These are phyloP conservation scores for Oncorhynchus masou DNA, from an alignment of 2,113 vertebrate genomes.

Conservation along the genomic window DNA sequence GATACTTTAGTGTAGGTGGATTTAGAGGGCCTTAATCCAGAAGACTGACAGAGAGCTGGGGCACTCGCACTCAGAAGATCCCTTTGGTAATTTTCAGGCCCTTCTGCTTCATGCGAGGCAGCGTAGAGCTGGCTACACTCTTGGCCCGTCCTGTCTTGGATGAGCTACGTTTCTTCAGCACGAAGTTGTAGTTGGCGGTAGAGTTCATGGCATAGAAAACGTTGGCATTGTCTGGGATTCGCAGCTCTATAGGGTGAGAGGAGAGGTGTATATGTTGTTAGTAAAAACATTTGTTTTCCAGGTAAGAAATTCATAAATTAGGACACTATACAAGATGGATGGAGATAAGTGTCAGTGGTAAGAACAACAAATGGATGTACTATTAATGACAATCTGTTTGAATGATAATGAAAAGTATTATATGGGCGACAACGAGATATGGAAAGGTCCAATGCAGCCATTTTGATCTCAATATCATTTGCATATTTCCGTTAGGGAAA, in stretches of 20 bases:
- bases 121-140: slow-evolving; percentile 89
- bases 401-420: too few species aligned
- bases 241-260: slow-evolving; percentile 77
- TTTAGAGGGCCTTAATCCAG: not conserved
- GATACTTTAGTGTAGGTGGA: not conserved
- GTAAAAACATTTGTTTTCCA: not conserved
- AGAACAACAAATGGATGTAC: too few species aligned
- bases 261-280: not conserved
- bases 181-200: slow-evolving; percentile 94
- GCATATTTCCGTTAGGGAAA: too few species aligned
- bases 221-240: slow-evolving; percentile 95
- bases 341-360: not conserved
- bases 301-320: not conserved
- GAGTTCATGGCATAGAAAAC: slow-evolving; percentile 99
- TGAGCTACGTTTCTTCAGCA: slow-evolving; percentile 88
- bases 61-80: slow-evolving; percentile 84
- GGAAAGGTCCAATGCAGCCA: too few species aligned
- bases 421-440: too few species aligned
- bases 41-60: not conserved
- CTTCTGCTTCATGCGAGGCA: slow-evolving; percentile 97
- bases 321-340: not conserved
- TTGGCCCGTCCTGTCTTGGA: slow-evolving; percentile 83
- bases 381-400: too few species aligned
- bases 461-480: too few species aligned
- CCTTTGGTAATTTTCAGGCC: slow-evolving; percentile 96